Evolutionary conservation across 2,888 invertebrate genomes (phyloP).

Genomic region (Coelinius sp.): DNA sequence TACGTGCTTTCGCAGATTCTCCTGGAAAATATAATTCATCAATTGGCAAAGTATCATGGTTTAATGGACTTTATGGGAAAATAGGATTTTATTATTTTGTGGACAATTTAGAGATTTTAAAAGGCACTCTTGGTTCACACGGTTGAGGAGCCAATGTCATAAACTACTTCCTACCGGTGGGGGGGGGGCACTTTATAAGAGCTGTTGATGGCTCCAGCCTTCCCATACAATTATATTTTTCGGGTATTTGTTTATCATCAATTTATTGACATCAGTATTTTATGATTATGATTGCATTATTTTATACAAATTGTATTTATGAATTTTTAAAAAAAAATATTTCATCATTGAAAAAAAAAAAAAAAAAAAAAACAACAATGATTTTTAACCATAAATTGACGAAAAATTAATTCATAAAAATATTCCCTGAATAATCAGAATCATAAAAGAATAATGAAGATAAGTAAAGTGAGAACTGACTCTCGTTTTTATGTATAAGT

Average conservation of each 20-base stretch:
- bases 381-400: not conserved
- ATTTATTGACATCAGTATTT: not conserved
- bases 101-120: not conserved
- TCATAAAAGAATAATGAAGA: constrained; percentile 20
- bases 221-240: constrained; percentile 66
- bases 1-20: constrained; percentile 91
- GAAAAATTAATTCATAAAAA: constrained; percentile 47
- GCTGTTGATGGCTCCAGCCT: constrained; percentile 63
- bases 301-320: too few species aligned
- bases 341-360: not conserved
- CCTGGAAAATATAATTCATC: constrained; percentile 71
- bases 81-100: too few species aligned
- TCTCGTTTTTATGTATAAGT: constrained; percentile 20
- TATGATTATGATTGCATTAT: not conserved
- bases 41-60: too few species aligned
- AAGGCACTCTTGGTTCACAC: constrained; percentile 39
- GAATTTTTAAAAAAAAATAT: too few species aligned
- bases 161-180: constrained; percentile 61
- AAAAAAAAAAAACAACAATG: too few species aligned
- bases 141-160: constrained; percentile 65
- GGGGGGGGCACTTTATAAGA: constrained; percentile 61
- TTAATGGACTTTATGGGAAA: constrained; percentile 1
- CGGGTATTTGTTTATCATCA: constrained; percentile 47
- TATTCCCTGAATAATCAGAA: constrained; percentile 4
- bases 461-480: constrained; percentile 19